These are phyloP conservation scores for Nothoprocta pentlandii DNA, from an alignment of 2,113 vertebrate genomes.

Conservation along the genomic window DNA sequence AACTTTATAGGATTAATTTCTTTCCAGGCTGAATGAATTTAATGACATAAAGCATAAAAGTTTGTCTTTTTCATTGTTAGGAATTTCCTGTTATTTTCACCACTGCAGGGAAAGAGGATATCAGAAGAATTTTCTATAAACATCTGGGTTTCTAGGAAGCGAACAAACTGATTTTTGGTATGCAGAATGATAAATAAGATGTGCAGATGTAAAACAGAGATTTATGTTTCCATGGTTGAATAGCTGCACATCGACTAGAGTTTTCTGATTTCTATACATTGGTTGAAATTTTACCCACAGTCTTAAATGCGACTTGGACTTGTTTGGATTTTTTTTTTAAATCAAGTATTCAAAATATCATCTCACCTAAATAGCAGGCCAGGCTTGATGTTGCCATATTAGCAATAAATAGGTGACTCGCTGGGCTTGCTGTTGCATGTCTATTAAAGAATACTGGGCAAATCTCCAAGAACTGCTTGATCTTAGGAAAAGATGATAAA, in stretches of 20 bases:
- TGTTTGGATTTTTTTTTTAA: not conserved
- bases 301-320: not conserved
- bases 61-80: not conserved
- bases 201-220: not conserved
- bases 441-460: not conserved
- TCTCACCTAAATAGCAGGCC: not conserved
- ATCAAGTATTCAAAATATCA: conserved; percentile 22
- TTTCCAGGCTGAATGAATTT: conserved; percentile 9
- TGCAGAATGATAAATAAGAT: not conserved
- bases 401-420: not conserved
- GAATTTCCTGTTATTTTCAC: conserved; percentile 8
- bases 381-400: not conserved
- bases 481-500: not conserved
- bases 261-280: not conserved
- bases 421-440: not conserved
- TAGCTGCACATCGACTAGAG: not conserved
- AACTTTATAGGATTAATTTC: conserved; percentile 56
- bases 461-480: not conserved
- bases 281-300: not conserved
- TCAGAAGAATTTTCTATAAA: not conserved
- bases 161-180: not conserved
- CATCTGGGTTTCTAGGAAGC: not conserved
- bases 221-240: not conserved
- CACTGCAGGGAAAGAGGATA: not conserved
- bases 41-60: conserved; percentile 2